Evolutionary conservation across 2,888 invertebrate species (phyloP), one percentile per base, ranked within the genome.

Genomic region (Galeopsomyia nigrocyanea): DNA sequence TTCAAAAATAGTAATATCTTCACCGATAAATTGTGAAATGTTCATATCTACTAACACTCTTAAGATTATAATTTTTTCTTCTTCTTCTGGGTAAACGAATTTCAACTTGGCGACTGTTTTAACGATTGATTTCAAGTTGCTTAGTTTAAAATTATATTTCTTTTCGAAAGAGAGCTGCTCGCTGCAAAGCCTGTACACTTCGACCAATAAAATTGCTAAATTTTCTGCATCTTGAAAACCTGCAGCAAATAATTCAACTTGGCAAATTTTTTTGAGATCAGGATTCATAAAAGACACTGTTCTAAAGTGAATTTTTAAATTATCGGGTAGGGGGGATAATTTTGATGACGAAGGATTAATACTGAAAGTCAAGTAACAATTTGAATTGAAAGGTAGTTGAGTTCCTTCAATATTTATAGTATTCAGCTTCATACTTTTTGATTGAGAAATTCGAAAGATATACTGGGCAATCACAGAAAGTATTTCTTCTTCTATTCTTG

Each of bases 301-400:
- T 53, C 91, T 87, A 82, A 91, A 91, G 46, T 90, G 83, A 6
- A 88, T 78, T 80, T 87, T 91, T 39, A 91, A 85, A 80, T 91
- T 90, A 79, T 91, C 90, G 0, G 91, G 90, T 53, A 91, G 80
- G 73, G 88, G 86, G 1, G 87, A 87, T 39, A 75, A 65, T 19
- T 75, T 69, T 0, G 57, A 51, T 77, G 88, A 88, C 5, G 79
- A 87, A 0, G 89, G 88, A 82, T 89, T 89, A 86, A 89, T 88
- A 0, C 89, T 90, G 17, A 89, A 87, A 84, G 88, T 91, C 70
- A 93, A 89, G 80, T 91, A 92, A 78, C 91, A 91, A 55, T 88
- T 88, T 0, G 89, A 88, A 81, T 92, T 91, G 14, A 92, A 82
- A 5, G 79, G 82, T 22, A 92, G 79, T 75, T 89, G 89, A 0